Evolutionary conservation across 2,797 vertebrate genomes (phyloP).

Genomic region (Microctenopoma steveboyesi): DNA sequence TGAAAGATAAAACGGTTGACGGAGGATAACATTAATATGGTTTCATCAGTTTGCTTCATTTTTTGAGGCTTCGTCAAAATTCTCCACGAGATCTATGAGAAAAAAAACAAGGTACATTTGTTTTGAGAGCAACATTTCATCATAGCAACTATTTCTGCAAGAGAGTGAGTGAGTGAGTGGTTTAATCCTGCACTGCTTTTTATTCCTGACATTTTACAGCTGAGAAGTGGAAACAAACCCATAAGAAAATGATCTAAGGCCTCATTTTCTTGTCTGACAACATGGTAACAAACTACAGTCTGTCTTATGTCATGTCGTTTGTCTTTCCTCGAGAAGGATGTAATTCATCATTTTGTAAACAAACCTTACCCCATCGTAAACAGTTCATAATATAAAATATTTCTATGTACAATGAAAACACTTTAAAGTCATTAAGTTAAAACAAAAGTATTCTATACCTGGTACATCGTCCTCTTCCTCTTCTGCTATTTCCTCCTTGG

Average conservation of each 20-base stretch:
- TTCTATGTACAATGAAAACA: background rate
- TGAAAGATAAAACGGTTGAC: slow-evolving; percentile 41
- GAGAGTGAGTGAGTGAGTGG: background rate
- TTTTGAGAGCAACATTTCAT: background rate
- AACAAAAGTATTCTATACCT: slow-evolving; percentile 79
- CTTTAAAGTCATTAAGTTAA: background rate
- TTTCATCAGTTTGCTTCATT: slow-evolving; percentile 94
- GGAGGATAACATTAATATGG: background rate
- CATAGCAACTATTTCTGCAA: background rate
- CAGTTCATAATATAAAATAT: background rate
- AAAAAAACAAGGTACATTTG: slow-evolving; percentile 1
- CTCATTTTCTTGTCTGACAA: background rate
- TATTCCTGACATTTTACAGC: background rate
- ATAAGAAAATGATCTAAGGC: background rate
- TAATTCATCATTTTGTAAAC: background rate
- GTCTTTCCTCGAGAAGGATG: background rate
- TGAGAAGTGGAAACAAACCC: background rate
- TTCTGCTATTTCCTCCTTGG: slow-evolving; percentile 95
- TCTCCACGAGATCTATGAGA: slow-evolving; percentile 96
- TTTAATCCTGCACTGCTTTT: background rate
- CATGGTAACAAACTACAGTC: background rate
- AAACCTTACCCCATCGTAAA: background rate
- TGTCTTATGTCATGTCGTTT: too few species aligned
- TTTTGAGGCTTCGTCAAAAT: slow-evolving; percentile 99
- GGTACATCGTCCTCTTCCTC: slow-evolving; percentile 94